Conservation (phyloP, 2,113 vertebrate genomes). For the Piaya cayana region DNA sequence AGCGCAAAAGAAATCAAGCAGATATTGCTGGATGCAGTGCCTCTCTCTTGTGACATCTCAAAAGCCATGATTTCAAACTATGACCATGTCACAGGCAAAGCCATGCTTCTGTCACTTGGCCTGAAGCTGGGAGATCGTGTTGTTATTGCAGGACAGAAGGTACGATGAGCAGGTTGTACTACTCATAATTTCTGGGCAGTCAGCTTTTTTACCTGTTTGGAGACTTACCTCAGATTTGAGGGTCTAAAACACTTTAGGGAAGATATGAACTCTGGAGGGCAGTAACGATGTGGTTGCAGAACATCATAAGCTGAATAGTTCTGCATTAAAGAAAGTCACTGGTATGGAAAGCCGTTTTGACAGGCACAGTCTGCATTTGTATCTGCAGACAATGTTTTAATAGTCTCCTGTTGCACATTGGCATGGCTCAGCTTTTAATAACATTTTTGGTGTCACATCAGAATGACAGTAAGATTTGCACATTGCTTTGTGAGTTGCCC, state of each 20-base stretch:
- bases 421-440: neutral
- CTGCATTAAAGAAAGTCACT: neutral
- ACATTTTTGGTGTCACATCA: neutral
- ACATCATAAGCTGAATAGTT: neutral
- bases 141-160: slow-evolving; percentile 97
- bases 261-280: neutral
- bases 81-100: slow-evolving; percentile 73
- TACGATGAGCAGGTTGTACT: slow-evolving; percentile 27
- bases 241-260: neutral
- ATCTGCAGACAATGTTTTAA: neutral
- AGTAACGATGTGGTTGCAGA: neutral
- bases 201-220: neutral
- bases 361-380: neutral
- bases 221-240: neutral
- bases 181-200: neutral
- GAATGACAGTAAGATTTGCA: neutral
- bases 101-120: slow-evolving; percentile 82
- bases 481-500: neutral
- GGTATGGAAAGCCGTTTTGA: neutral
- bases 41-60: slow-evolving; percentile 76
- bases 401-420: neutral
- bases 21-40: slow-evolving; percentile 83
- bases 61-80: slow-evolving; percentile 67
- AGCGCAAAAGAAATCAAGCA: slow-evolving; percentile 89
- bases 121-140: slow-evolving; percentile 91